Conservation (phyloP, 2,113 vertebrate genomes). For the Choloepus hoffmanni region DNA sequence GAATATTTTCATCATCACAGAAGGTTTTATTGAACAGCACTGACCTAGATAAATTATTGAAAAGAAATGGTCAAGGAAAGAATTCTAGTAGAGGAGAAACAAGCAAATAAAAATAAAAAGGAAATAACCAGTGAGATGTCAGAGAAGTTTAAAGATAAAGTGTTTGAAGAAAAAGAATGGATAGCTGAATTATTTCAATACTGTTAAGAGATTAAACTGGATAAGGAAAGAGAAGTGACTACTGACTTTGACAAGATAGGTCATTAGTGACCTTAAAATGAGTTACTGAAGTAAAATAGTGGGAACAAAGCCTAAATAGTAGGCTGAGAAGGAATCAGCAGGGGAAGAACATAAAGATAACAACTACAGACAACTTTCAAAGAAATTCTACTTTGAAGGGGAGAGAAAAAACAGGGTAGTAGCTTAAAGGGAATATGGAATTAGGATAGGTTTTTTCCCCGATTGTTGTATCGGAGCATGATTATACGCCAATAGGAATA, state of each 20-base stretch:
- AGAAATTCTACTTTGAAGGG: background rate
- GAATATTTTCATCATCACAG: background rate
- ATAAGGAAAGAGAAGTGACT: background rate
- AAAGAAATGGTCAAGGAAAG: background rate
- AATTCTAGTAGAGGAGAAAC: background rate
- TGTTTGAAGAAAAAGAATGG: background rate
- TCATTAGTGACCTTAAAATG: background rate
- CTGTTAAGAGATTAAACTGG: background rate
- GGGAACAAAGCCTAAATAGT: background rate
- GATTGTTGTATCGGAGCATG: background rate
- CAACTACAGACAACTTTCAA: background rate
- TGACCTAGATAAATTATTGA: background rate
- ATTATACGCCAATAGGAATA: background rate
- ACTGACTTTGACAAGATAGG: background rate
- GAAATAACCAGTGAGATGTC: background rate
- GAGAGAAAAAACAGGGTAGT: background rate
- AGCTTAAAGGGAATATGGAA: background rate
- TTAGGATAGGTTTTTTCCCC: background rate
- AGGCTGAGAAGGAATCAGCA: background rate
- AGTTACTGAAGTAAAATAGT: background rate
- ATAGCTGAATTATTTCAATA: background rate
- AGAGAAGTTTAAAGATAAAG: background rate
- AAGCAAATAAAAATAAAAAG: slow-evolving; percentile 25
- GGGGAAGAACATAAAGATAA: background rate
- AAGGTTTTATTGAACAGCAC: background rate